Conservation (phyloP, 2,113 vertebrate genomes). For the Passer domesticus region DNA sequence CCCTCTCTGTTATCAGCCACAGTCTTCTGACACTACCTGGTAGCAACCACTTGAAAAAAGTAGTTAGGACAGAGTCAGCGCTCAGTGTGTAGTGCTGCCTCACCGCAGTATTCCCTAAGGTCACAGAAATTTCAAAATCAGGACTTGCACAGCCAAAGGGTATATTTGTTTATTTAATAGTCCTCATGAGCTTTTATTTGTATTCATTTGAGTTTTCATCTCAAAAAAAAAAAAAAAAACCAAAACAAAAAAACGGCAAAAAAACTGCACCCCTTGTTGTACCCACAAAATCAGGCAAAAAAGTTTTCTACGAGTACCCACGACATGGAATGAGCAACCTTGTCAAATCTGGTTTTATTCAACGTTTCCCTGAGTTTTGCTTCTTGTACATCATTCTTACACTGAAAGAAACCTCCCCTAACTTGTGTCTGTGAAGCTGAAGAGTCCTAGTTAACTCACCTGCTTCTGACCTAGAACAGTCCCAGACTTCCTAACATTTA, state of each 20-base stretch:
- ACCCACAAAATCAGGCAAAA: neutral
- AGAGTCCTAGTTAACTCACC: neutral
- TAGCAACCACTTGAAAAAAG: neutral
- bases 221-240: neutral
- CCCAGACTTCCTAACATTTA: neutral
- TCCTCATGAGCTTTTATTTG: neutral
- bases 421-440: neutral
- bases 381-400: neutral
- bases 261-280: neutral
- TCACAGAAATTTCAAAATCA: neutral
- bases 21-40: neutral
- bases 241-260: accelerated
- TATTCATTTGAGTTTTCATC: neutral
- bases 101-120: neutral
- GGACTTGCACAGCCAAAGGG: neutral
- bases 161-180: neutral
- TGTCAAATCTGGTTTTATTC: neutral
- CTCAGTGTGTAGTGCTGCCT: neutral
- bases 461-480: neutral
- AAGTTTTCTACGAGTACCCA: neutral
- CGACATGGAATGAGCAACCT: neutral
- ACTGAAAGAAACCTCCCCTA: neutral
- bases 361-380: neutral
- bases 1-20: neutral
- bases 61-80: neutral